Base-by-base conservation (phyloP, 1,140 invertebrate species). In the Euglossa dilemma region DNA sequence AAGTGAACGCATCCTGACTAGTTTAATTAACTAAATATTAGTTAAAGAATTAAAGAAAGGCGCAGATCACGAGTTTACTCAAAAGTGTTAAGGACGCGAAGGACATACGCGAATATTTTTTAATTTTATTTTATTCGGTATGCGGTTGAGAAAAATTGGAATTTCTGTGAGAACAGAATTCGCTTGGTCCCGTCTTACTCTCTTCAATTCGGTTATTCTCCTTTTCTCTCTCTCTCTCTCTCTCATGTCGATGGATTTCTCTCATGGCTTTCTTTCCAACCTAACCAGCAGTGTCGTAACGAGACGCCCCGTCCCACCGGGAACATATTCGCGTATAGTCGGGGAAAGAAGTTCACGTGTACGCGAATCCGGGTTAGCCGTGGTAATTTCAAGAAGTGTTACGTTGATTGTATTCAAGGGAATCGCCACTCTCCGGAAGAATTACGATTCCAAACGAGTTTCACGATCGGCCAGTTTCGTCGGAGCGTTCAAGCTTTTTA, bases 331-430 rank as follows among this genome's bases (percentile, higher is more conserved):
- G 63, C 61, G 77, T 63, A 28, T 50, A 72, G 52, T 28, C 52
- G 6, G 43, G n/a, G 56, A 77, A 69, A 82, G 72, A 69, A 83
- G 28, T 73, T 50, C 47, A 50, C 36, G 56, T 67, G n/a, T 67
- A 12, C 36, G 59, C 59, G 36, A 63, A 61, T 28, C 59, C 56
- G 16, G 28, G 64, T 66, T 66, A 70, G 61, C 63, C 67, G 16
- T 57, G 57, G 50, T 43, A 76, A 82, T 82, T 85, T 82, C 54
- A 25, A 54, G 67, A 69, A 75, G 69, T 64, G 73, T 81, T 59
- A 67, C 47, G 54, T 66, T 66, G 81, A 85, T 79, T 78, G 57
- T 80, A 36, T 85, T 69, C 83, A n/a, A 75, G 64, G 69, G 52
- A 78, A 47, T 69, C 64, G 23, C 54, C 28, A 52, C n/a, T 59